Evolutionary conservation across 2,113 vertebrate genomes (phyloP).

Genomic region (Sterrhoptilus dennistouni): DNA sequence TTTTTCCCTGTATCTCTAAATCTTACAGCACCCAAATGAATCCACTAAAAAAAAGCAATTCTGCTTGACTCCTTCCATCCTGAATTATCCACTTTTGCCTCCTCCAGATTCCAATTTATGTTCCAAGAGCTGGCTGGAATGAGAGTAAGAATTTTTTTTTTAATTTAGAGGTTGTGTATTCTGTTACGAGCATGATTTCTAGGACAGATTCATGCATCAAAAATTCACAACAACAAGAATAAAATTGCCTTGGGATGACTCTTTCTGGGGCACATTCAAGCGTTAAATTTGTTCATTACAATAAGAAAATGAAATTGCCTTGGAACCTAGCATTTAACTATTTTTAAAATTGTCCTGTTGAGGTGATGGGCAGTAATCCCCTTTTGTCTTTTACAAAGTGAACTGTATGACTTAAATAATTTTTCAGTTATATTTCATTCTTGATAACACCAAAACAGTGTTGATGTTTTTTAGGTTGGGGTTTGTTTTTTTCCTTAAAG

Average conservation of each 20-base stretch:
- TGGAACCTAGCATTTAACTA: conserved; percentile 1
- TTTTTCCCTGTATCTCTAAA: not conserved
- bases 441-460: not conserved
- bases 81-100: conserved; percentile 1
- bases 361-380: conserved; percentile 1
- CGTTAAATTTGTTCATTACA: conserved; percentile 67
- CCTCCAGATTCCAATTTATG: conserved; percentile 26
- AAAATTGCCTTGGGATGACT: conserved; percentile 57
- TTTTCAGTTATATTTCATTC: conserved; percentile 9
- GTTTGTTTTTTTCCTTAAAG: not conserved
- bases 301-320: conserved; percentile 62
- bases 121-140: conserved; percentile 14
- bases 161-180: conserved; percentile 32
- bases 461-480: not conserved
- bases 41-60: not conserved
- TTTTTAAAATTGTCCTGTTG: conserved; percentile 34
- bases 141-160: conserved; percentile 28
- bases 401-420: not conserved
- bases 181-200: conserved; percentile 32
- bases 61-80: not conserved
- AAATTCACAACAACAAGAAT: conserved; percentile 48
- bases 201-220: conserved; percentile 34
- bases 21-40: not conserved
- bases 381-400: not conserved
- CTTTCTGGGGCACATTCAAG: conserved; percentile 51